Evolutionary conservation across 1,140 invertebrate genomes (phyloP).

Genomic region (Drosophila melanogaster): DNA sequence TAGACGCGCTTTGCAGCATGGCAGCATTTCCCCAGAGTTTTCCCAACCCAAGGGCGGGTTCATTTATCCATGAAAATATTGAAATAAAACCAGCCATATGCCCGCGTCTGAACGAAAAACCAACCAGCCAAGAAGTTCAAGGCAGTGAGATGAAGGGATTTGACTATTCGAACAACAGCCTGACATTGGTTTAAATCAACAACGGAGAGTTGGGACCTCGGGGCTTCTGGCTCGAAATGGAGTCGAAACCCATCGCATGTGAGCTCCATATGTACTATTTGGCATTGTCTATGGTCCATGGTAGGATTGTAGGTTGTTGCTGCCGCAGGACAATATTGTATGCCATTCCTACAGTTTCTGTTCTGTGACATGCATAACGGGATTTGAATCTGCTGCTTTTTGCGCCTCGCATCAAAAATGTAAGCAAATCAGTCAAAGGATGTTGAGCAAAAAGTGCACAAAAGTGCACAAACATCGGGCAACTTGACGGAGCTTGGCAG

Average conservation of each 20-base stretch:
- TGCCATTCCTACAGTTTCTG: conserved; percentile 17
- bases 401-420: conserved; percentile 50
- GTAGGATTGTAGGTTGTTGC: background rate
- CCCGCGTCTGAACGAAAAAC: conserved; percentile 1
- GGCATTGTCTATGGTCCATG: conserved; percentile 31
- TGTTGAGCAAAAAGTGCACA: conserved; percentile 43
- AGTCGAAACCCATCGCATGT: conserved; percentile 18
- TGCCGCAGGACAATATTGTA: conserved; percentile 31
- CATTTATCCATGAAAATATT: conserved; percentile 40
- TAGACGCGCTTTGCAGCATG: background rate
- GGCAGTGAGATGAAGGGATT: conserved; percentile 7
- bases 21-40: background rate
- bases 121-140: conserved; percentile 11
- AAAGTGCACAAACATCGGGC: conserved; percentile 44
- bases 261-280: conserved; percentile 30
- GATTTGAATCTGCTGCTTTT: conserved; percentile 52
- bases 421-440: conserved; percentile 67
- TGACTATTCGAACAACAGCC: conserved; percentile 4
- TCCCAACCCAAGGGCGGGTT: conserved; percentile 2
- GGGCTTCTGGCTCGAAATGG: conserved; percentile 16
- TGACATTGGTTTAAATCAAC: conserved; percentile 31
- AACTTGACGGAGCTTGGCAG: conserved; percentile 30
- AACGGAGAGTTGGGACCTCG: conserved; percentile 3
- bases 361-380: conserved; percentile 67
- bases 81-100: conserved; percentile 26